These are phyloP conservation scores for Beroe ovata DNA, from an alignment of 37 sponge, comb jelly and placozoan species.

Conservation along the genomic window DNA sequence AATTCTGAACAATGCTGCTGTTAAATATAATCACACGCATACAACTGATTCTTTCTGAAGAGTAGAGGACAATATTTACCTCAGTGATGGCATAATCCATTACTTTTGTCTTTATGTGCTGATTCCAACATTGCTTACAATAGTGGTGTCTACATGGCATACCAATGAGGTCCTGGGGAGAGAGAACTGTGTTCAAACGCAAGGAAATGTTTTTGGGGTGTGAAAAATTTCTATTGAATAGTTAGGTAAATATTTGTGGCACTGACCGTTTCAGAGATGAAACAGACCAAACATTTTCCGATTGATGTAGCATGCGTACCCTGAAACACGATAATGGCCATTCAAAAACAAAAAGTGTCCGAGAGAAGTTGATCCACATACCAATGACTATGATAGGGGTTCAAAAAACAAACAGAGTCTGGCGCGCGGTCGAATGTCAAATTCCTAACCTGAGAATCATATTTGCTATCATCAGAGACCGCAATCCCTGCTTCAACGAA, in stretches of 20 bases:
- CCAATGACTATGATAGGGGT: too few species aligned
- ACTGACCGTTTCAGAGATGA: not conserved
- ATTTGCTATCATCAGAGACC: not conserved
- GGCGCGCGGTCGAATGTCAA: too few species aligned
- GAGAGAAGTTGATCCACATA: too few species aligned
- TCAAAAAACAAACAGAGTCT: too few species aligned
- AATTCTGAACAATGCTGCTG: not conserved
- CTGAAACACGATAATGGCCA: too few species aligned
- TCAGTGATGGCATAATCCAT: constrained; percentile 3
- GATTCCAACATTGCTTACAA: not conserved
- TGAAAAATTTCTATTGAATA: too few species aligned
- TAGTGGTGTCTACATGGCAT: constrained; percentile 19
- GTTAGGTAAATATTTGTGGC: too few species aligned
- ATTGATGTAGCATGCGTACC: not conserved
- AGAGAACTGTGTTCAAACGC: too few species aligned
- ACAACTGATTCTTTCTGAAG: not conserved
- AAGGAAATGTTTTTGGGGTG: too few species aligned
- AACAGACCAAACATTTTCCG: constrained; percentile 10
- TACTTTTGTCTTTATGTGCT: not conserved
- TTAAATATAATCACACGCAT: not conserved
- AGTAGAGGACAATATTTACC: not conserved
- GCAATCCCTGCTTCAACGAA: constrained; percentile 16
- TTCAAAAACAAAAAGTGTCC: too few species aligned
- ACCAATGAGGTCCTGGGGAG: constrained; percentile 1
- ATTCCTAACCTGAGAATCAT: too few species aligned